These are phyloP conservation scores for Caranx ignobilis DNA, from an alignment of 2,113 vertebrate genomes.

Conservation along the genomic window DNA sequence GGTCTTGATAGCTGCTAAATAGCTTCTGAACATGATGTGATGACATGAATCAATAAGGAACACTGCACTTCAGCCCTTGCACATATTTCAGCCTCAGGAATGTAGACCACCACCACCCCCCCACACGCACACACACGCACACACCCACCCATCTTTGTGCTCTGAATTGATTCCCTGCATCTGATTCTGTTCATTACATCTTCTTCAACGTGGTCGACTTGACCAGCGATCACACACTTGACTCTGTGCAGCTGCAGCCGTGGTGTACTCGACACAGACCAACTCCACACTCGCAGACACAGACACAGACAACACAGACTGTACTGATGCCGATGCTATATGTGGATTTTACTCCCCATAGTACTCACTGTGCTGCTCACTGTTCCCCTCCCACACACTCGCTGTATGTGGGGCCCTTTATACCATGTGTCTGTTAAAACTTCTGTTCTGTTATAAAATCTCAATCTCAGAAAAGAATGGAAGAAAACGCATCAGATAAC, in stretches of 20 bases:
- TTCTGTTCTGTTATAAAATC: neutral
- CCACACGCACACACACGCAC: too few relatives aligned
- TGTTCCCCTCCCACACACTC: constrained; percentile 12
- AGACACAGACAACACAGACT: neutral
- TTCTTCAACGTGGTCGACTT: constrained; percentile 6
- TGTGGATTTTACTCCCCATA: constrained; percentile 7
- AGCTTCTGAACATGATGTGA: constrained; percentile 69
- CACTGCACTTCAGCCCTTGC: constrained; percentile 29
- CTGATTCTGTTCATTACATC: constrained; percentile 36
- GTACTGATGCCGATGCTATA: constrained; percentile 6
- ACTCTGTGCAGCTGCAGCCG: neutral
- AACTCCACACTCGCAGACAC: neutral
- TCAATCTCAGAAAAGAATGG: neutral
- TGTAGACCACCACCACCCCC: neutral
- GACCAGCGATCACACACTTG: constrained; percentile 12
- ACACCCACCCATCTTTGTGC: neutral
- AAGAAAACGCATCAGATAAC: neutral
- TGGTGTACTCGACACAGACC: neutral
- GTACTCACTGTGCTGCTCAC: neutral
- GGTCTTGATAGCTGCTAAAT: constrained; percentile 60
- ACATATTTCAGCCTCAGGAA: constrained; percentile 26
- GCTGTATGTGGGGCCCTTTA: neutral
- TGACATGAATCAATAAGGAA: constrained; percentile 72
- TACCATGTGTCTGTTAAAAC: neutral
- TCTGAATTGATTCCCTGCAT: constrained; percentile 56